Evolutionary conservation across 2,113 vertebrate genomes (phyloP).

Genomic region (Oceanodroma tethys): DNA sequence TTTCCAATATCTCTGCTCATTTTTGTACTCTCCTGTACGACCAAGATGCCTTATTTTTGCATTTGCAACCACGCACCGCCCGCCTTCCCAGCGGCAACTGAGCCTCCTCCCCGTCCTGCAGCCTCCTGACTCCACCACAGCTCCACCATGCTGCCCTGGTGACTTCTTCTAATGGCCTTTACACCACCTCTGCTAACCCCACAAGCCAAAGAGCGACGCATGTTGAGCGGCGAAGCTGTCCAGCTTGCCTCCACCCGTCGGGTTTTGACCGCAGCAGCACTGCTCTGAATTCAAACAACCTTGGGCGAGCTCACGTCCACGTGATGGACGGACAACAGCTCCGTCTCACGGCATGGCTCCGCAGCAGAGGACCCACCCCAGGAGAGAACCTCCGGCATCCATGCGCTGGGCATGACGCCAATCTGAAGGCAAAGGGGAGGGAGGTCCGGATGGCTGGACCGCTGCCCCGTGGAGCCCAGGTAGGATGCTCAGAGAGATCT

Average conservation of each 20-base stretch:
- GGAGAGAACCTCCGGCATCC: background rate
- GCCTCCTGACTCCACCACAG: background rate
- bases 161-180: background rate
- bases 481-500: background rate
- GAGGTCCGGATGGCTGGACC: background rate
- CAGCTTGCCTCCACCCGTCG: background rate
- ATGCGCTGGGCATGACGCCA: accelerated
- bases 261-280: background rate
- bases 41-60: background rate
- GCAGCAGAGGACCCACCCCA: background rate
- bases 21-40: background rate
- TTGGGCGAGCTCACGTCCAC: accelerated
- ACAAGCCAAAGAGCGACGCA: background rate
- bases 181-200: background rate
- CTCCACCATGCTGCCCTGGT: background rate
- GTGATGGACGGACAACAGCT: background rate
- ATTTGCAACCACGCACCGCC: accelerated
- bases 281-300: background rate
- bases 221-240: background rate
- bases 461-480: background rate
- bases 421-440: background rate
- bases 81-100: accelerated
- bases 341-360: accelerated
- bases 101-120: background rate
- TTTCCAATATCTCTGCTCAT: background rate